Conservation (phyloP, 2,888 invertebrate species). For the Mesoligia furuncula region DNA sequence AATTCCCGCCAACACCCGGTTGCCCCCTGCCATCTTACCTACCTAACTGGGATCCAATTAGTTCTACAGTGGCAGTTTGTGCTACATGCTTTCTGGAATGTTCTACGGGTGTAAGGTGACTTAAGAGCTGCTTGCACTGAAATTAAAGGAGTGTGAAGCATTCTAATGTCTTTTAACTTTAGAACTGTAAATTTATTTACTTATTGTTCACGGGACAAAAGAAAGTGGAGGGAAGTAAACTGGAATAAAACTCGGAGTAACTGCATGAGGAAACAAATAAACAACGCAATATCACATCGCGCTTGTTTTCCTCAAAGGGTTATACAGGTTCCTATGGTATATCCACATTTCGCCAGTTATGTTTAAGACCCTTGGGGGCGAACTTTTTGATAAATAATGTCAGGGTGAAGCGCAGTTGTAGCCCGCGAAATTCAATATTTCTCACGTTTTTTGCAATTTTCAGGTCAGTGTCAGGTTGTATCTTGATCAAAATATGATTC, state of each 20-base stretch:
- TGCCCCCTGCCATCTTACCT: constrained; percentile 30
- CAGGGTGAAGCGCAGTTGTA: neutral
- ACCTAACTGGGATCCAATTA: constrained; percentile 57
- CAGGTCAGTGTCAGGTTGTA: no score
- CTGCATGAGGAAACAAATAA: neutral
- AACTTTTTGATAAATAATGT: neutral
- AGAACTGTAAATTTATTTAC: neutral
- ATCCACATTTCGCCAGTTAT: neutral
- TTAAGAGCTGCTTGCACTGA: constrained; percentile 20
- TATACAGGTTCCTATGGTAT: neutral
- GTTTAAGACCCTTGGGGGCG: neutral
- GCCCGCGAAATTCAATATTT: no score
- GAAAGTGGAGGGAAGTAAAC: neutral
- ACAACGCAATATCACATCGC: neutral
- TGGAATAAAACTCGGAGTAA: neutral
- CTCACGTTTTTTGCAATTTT: no score
- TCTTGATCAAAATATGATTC: no score
- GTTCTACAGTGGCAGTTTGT: constrained; percentile 42
- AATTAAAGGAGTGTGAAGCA: constrained; percentile 17
- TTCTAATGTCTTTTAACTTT: constrained; percentile 20
- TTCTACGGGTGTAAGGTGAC: constrained; percentile 28
- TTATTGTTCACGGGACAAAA: neutral
- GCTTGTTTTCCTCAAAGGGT: neutral
- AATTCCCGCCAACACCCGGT: constrained; percentile 32
- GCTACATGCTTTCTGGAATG: constrained; percentile 44